Evolutionary conservation across 1,140 invertebrate species (phyloP).

Genomic region (Zaprionus lachaisei): DNA sequence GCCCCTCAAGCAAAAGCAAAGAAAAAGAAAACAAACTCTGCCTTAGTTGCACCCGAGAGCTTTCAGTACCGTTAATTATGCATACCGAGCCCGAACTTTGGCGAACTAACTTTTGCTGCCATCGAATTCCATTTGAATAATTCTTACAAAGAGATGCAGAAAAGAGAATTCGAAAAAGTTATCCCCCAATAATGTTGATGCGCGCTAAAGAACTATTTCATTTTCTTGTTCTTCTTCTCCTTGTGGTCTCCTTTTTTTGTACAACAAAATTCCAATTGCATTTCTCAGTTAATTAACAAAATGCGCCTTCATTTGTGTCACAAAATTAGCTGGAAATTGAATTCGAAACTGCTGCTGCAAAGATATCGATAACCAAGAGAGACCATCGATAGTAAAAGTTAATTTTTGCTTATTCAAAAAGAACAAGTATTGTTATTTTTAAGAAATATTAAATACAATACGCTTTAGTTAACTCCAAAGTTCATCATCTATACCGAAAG

Average conservation of each 20-base stretch:
- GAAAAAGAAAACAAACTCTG: background rate
- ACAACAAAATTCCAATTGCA: conserved; percentile 13
- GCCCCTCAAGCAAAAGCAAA: background rate
- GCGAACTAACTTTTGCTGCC: conserved; percentile 24
- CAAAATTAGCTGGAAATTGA: background rate
- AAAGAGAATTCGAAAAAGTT: conserved; percentile 10
- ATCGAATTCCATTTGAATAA: conserved; percentile 31
- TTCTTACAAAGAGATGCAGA: conserved; percentile 22
- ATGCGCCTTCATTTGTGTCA: background rate
- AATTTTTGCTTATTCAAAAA: too few species aligned
- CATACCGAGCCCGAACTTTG: conserved; percentile 33
- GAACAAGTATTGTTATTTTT: too few species aligned
- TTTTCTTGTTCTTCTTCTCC: conserved; percentile 1
- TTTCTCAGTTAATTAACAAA: conserved; percentile 16
- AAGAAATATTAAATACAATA: too few species aligned
- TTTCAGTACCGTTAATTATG: conserved; percentile 49
- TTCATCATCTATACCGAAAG: too few species aligned
- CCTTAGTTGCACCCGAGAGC: conserved; percentile 34
- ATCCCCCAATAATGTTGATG: conserved; percentile 5
- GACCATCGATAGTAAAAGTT: background rate
- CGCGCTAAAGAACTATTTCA: conserved; percentile 17
- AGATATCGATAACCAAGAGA: background rate
- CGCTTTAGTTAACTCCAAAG: too few species aligned
- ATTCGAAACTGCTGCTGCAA: background rate
- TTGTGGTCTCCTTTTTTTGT: conserved; percentile 5